Base-by-base conservation (phyloP, 2,113 vertebrate genomes). In the Malurus cyaneus region DNA sequence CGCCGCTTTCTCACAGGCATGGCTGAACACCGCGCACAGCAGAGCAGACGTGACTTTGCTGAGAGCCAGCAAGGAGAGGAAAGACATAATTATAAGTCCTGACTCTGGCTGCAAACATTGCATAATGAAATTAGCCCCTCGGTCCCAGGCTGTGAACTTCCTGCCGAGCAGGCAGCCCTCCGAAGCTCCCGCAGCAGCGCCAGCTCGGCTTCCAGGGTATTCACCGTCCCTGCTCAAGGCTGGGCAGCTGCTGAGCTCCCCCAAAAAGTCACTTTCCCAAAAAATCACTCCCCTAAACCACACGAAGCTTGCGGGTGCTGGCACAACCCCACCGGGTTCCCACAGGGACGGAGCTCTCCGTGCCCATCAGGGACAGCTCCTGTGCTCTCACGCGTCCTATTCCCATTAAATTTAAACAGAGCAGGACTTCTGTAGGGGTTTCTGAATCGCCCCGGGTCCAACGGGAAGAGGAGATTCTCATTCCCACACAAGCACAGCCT, bases 351-450 rank as follows among this genome's bases (percentile, higher is more conserved):
- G 26, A 72, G 26, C 8, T 59, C 47, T 49, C 64, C 26, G 12
- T 8, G 44, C 17, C 2, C 0, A 16, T 18, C 0, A 3, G 34
- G 52, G 12, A 70, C 26, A 34, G 29, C 53, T 80, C 6, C 0
- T 25, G 26, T 6, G 21, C 47, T 53, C 67, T 29, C 39, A 26
- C 56, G 29, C 0, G 8, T 31, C 34, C 47, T 31, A 5, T 78
- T 90, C 41, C 56, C 42, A 34, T 25, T 26, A 19, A 50, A 78
- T 4, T 47, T 52, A 28, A 60, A 36, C 5, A 8, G 2, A 42
- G 34, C 3, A 31, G 39, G 21, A 5, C 14, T 90, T 39, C 31
- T 31, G 11, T 1, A 36, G 49, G 26, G 56, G 4, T 18, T 74
- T 72, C 54, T 44, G 44, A 46, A 66, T 50, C 1, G 1, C 18